Conservation (phyloP, 2,888 invertebrate genomes). For the Oconnorella tubifera region DNA sequence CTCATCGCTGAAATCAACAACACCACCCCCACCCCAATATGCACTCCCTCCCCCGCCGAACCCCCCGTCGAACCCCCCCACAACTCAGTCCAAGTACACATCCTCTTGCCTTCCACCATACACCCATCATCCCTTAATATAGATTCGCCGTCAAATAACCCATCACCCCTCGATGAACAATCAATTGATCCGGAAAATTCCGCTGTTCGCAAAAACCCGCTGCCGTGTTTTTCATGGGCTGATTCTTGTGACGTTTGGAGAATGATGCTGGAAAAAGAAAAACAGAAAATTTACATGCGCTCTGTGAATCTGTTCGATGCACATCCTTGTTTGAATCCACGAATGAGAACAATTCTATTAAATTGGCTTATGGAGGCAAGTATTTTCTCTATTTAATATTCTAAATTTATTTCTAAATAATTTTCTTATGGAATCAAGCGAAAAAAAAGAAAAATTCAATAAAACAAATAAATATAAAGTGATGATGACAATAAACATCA, state of each 20-base stretch:
- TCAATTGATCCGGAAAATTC: background rate
- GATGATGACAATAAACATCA: no score
- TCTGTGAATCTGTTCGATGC: slow-evolving; percentile 73
- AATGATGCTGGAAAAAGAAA: slow-evolving; percentile 80
- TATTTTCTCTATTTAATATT: background rate
- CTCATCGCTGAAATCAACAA: slow-evolving; percentile 11
- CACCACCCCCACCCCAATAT: slow-evolving; percentile 11
- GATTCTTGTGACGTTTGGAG: slow-evolving; percentile 81
- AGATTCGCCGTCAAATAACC: background rate
- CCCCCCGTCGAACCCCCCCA: background rate
- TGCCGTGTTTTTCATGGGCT: slow-evolving; percentile 64
- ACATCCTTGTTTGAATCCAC: slow-evolving; percentile 78
- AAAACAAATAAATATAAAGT: no score
- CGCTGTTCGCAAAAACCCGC: slow-evolving; percentile 37
- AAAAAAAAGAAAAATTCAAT: no score
- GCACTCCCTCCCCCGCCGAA: background rate
- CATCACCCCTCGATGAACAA: background rate
- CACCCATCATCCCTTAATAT: background rate
- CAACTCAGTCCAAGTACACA: background rate
- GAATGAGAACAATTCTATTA: slow-evolving; percentile 89
- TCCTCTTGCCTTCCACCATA: background rate
- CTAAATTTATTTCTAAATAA: no score
- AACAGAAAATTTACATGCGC: slow-evolving; percentile 58
- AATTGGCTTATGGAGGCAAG: slow-evolving; percentile 92
- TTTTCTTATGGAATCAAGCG: no score